Evolutionary conservation across 2,888 invertebrate genomes (phyloP), one percentile per base, ranked within the genome.

Genomic region (Drosophila phalerata): DNA sequence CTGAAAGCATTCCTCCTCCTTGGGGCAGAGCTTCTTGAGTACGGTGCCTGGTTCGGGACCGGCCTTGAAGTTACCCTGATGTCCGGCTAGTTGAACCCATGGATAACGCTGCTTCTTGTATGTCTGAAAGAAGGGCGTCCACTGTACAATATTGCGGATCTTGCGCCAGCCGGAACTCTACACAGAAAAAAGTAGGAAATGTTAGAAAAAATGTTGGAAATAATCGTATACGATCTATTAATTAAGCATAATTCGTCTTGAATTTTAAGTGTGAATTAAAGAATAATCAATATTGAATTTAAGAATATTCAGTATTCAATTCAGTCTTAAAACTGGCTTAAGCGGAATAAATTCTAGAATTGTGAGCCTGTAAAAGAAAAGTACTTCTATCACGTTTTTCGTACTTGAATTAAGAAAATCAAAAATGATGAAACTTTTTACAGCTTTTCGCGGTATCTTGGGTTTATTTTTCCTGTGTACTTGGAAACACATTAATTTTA

Each of bases 121-220:
- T 0, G 97, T 98, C 93, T 98, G 98, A 92, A 98, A 97, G 94
- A 98, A 98, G 42, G 98, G 98, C 47, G 98, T 98, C 97, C 98
- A 98, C 91, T 98, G 97, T 28, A 98, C 98, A 64, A 98, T 97
- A 91, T 97, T 98, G 56, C 98, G 95, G 47, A 98, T 95, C 92
- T 98, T 98, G 74, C 97, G 95, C 98, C 98, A 98, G 91, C 97
- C 97, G 28, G 97, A 97, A 85, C 96, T 96, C 97, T 98, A 13
- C 1, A 32, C 25, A 40, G 17, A 25, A 4, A 5, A 22, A n/a
- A 22, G 4, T 37, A 11, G 30, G 17, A 4, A 19, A 19, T 10
- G 8, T 10, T 32, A 19, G 1, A 13, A 19, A n/a, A n/a, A n/a
- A n/a, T n/a, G n/a, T n/a, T n/a, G n/a, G 4, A 15, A 19, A 51